phyloP scores from a whole-genome alignment of 1,140 invertebrate genomes.

The Papilio polyxenes region DNA sequence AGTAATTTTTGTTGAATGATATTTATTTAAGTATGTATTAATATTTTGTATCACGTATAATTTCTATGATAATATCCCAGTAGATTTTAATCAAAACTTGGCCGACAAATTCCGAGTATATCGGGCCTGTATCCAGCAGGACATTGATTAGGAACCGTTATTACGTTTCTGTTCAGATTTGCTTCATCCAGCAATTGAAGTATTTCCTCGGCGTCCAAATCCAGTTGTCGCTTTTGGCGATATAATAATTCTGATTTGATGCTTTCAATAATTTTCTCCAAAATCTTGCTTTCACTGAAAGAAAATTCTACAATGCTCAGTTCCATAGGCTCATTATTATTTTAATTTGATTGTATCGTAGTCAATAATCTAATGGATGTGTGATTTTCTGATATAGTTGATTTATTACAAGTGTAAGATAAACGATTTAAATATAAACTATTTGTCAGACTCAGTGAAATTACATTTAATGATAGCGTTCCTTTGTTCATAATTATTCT shows the following conservation, averaged over 20 bases:
- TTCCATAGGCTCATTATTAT: background rate
- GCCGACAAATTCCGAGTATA: conserved; percentile 57
- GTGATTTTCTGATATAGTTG: background rate
- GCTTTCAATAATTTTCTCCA: conserved; percentile 21
- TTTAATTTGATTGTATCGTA: background rate
- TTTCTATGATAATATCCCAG: too few relatives aligned
- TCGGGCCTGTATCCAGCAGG: conserved; percentile 60
- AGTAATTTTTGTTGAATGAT: conserved; percentile 4
- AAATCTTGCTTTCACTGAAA: conserved; percentile 10
- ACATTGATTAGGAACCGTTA: conserved; percentile 63
- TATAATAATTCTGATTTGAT: conserved; percentile 17
- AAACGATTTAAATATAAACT: conserved; percentile 8
- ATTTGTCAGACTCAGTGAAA: background rate
- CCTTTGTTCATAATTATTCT: background rate
- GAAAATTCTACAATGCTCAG: background rate
- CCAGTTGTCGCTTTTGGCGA: conserved; percentile 36
- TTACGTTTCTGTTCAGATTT: conserved; percentile 49
- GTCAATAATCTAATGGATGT: background rate
- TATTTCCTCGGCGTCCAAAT: conserved; percentile 29
- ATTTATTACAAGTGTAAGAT: background rate
- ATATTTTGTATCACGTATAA: background rate
- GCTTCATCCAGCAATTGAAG: conserved; percentile 22
- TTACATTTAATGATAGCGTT: background rate
- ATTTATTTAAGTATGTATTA: conserved; percentile 23
- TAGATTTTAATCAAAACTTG: conserved; percentile 43